Evolutionary conservation across 35 echinoderm and acorn worm genomes (phyloP).

Genomic region (Ophioderma brevispina): DNA sequence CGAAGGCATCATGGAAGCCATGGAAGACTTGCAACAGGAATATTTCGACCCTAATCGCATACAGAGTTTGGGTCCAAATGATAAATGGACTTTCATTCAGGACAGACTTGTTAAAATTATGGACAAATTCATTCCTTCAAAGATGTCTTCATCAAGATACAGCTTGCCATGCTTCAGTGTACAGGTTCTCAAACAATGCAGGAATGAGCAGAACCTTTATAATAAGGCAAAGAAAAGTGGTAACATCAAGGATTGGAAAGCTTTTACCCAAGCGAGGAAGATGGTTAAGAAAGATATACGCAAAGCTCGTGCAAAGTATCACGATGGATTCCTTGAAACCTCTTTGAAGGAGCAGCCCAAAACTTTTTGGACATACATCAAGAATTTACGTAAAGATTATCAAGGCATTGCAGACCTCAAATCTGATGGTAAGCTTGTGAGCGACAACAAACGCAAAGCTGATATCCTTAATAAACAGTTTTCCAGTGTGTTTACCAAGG

Average conservation of each 20-base stretch:
- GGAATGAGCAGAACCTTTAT: not conserved
- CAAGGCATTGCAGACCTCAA: not conserved
- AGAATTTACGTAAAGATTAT: not conserved
- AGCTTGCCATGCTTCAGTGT: not conserved
- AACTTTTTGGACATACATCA: not conserved
- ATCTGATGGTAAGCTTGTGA: not conserved
- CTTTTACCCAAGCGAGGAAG: not conserved
- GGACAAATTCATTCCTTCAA: not conserved
- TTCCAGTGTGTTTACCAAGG: conserved; percentile 31
- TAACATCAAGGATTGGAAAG: not conserved
- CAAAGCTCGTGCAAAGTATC: not conserved
- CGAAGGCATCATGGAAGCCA: not conserved
- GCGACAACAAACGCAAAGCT: not conserved
- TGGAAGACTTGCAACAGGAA: not conserved
- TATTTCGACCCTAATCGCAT: not conserved
- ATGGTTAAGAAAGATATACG: not conserved
- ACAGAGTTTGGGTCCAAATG: not conserved
- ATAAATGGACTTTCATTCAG: not conserved
- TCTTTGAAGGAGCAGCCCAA: not conserved
- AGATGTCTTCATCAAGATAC: not conserved
- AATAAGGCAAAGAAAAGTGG: not conserved
- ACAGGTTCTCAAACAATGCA: not conserved
- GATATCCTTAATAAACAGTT: conserved; percentile 3
- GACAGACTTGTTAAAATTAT: not conserved
- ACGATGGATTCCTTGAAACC: not conserved